Evolutionary conservation across 2,113 vertebrate species (phyloP).

Genomic region (Ploceus nigricollis): DNA sequence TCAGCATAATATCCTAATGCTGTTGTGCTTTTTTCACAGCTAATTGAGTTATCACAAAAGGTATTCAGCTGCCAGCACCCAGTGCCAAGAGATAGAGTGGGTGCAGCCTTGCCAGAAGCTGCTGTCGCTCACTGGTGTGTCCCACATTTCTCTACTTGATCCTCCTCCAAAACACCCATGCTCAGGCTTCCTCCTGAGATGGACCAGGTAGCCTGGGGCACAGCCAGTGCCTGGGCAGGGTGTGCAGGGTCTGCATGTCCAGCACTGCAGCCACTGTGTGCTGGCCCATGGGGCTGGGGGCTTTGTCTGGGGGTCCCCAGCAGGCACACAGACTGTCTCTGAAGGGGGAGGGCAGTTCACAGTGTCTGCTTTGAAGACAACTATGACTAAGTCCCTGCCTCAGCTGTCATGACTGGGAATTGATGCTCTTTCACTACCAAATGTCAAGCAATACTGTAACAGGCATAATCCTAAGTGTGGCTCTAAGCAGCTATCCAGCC

Average conservation of each 20-base stretch:
- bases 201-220: neutral
- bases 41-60: neutral
- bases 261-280: rapidly evolving
- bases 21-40: neutral
- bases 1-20: neutral
- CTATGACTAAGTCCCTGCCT: neutral
- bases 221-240: neutral
- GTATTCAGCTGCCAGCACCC: neutral
- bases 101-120: neutral
- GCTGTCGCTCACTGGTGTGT: neutral
- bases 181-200: neutral
- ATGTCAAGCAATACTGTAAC: neutral
- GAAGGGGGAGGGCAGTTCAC: neutral
- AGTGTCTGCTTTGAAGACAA: neutral
- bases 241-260: neutral
- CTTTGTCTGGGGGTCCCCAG: neutral
- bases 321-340: neutral
- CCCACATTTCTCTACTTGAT: neutral
- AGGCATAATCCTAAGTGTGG: neutral
- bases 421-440: neutral
- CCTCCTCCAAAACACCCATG: neutral
- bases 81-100: neutral
- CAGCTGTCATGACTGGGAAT: neutral
- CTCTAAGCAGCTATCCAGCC: neutral
- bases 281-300: neutral